Evolutionary conservation across 1,140 invertebrate genomes (phyloP), one percentile per base, ranked within the genome.

Genomic region (Drosophila trapezifrons): DNA sequence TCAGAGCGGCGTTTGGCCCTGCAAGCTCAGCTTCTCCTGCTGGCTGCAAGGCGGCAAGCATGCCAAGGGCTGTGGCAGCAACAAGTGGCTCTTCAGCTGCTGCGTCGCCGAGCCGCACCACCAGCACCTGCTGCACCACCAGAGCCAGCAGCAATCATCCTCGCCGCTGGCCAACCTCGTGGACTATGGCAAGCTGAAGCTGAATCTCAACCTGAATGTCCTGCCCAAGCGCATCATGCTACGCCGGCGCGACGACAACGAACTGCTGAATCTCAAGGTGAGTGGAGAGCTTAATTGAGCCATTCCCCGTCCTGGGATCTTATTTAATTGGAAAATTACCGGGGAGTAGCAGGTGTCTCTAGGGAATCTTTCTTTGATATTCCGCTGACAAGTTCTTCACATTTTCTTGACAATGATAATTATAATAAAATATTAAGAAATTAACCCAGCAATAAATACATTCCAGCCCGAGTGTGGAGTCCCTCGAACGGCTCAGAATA

Each of bases 11-110:
- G 92, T 93, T 0, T 93, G 94, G 74, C 92, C 94, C 1, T 96
- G 95, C 76, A 95, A 95, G 1, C 92, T 96, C 56, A 93, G 94
- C n/a, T 90, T 96, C 49, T 93, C 94, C n/a, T 96, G 95, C 82
- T 96, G 95, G 95, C 90, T 95, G 37, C 93, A 94, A 22, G 95
- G 95, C 3, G 95, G 95, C 18, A 93, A 93, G 43, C 93, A 94
- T 71, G 92, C 94, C 38, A 91, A 93, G 42, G 95, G 95, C 12
- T 95, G 95, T 78, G 95, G 95, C 9, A 93, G 93, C 45, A 93
- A 93, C 79, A 91, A 93, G 72, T 95, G 95, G 94, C 91, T 96
- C 32, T 95, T 95, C 76, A 94, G 95, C 3, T 96, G 95, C 91
- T 96, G 95, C 76, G 92, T 94, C 10, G 59, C 71, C 18, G 84